These are phyloP conservation scores for Mirounga angustirostris DNA, from an alignment of 2,113 vertebrate species.

Conservation along the genomic window DNA sequence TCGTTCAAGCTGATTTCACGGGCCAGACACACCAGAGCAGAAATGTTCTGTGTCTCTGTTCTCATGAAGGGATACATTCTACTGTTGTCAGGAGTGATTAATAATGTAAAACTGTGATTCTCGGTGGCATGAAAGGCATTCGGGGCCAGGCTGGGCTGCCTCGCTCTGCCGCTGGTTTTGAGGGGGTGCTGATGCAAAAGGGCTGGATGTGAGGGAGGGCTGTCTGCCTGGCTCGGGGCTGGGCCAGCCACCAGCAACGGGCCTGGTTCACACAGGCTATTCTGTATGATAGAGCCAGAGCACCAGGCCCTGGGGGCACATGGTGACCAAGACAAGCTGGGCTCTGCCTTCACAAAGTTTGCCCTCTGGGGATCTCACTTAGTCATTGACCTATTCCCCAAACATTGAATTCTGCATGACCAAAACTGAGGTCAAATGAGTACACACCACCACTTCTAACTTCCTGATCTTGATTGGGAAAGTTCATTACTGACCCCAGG, in stretches of 20 bases:
- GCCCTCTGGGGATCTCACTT: background rate
- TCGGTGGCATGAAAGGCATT: accelerated
- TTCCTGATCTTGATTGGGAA: background rate
- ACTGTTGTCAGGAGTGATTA: background rate
- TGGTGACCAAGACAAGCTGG: accelerated
- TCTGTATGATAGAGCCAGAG: no score
- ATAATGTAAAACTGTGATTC: background rate
- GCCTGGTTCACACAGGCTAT: accelerated
- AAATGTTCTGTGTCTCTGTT: background rate
- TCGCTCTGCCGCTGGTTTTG: background rate
- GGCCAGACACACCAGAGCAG: background rate
- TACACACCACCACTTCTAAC: background rate
- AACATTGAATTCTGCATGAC: background rate
- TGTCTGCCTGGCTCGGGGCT: background rate
- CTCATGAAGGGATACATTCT: background rate
- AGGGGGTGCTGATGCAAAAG: background rate
- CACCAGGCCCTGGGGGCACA: background rate
- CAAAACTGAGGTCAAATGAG: background rate
- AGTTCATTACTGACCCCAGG: background rate
- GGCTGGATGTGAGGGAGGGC: accelerated
- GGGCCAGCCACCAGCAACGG: accelerated
- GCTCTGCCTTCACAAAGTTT: background rate
- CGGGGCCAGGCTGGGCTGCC: background rate
- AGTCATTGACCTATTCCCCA: background rate
- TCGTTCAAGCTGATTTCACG: slow-evolving; percentile 9